phyloP scores from a whole-genome alignment of 2,113 vertebrate genomes.

The Phycodurus eques region DNA sequence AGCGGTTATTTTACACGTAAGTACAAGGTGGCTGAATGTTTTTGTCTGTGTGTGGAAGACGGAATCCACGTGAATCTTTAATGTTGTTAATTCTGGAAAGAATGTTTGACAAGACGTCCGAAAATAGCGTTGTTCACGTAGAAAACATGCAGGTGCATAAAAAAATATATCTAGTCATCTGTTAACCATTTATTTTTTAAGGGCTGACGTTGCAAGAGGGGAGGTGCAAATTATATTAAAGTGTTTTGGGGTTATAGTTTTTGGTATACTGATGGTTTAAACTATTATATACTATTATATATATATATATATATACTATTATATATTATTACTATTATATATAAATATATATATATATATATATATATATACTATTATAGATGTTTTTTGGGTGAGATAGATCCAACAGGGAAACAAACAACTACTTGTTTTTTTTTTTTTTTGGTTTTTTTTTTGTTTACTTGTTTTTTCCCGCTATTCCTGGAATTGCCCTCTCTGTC shows the following conservation, averaged over 20 bases:
- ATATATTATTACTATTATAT: neutral
- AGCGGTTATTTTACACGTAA: neutral
- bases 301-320: no score
- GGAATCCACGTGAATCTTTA: no score
- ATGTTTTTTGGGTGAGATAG: no score
- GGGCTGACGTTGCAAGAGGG: neutral
- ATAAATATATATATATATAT: no score
- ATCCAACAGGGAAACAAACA: no score
- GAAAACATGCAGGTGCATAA: neutral
- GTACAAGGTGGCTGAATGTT: neutral
- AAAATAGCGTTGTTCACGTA: neutral
- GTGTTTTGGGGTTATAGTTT: neutral
- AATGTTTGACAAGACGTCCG: neutral
- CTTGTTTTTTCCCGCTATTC: no score
- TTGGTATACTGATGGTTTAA: neutral
- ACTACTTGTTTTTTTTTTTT: neutral
- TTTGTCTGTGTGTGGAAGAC: neutral
- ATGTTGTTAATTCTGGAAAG: neutral
- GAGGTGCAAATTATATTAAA: neutral
- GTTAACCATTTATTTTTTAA: neutral
- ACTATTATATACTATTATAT: neutral
- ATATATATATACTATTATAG: no score
- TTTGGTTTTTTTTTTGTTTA: no score
- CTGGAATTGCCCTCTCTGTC: no score
- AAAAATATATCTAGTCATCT: neutral